phyloP scores from a whole-genome alignment of 2,113 vertebrate genomes.

The Ammospiza caudacuta region DNA sequence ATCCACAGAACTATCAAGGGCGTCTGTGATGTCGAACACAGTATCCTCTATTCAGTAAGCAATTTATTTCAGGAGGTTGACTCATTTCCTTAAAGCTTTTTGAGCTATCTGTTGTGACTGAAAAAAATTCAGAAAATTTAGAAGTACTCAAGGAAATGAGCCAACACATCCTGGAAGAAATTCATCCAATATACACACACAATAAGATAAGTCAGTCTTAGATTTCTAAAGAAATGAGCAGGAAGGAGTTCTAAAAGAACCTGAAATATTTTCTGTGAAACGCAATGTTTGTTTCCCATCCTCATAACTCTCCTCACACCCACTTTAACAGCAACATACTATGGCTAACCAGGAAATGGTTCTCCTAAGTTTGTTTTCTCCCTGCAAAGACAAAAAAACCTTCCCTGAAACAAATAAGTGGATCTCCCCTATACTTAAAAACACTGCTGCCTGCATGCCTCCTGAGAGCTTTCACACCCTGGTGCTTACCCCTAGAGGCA shows the following conservation, averaged over 20 bases:
- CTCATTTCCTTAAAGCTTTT: slow-evolving; percentile 74
- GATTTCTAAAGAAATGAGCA: slow-evolving; percentile 29
- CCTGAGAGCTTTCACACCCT: background rate
- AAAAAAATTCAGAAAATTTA: slow-evolving; percentile 65
- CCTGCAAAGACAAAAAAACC: background rate
- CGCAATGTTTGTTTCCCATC: background rate
- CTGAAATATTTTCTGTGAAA: slow-evolving; percentile 38
- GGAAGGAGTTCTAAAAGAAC: slow-evolving; percentile 18
- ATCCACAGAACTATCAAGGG: slow-evolving; percentile 31
- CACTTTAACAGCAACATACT: background rate
- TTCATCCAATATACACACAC: slow-evolving; percentile 40
- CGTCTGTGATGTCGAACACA: slow-evolving; percentile 35
- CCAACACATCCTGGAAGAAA: slow-evolving; percentile 75
- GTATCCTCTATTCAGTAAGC: slow-evolving; percentile 39
- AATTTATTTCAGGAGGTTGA: slow-evolving; percentile 75
- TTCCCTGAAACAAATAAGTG: background rate
- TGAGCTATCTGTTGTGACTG: slow-evolving; percentile 66
- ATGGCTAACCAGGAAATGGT: background rate
- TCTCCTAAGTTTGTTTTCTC: background rate
- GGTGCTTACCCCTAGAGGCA: background rate
- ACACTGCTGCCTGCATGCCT: background rate
- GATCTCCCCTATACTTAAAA: background rate
- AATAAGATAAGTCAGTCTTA: slow-evolving; percentile 47
- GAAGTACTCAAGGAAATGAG: slow-evolving; percentile 76
- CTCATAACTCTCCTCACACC: background rate